phyloP scores from a whole-genome alignment of 2,113 vertebrate genomes.

The Dasyurus viverrinus region DNA sequence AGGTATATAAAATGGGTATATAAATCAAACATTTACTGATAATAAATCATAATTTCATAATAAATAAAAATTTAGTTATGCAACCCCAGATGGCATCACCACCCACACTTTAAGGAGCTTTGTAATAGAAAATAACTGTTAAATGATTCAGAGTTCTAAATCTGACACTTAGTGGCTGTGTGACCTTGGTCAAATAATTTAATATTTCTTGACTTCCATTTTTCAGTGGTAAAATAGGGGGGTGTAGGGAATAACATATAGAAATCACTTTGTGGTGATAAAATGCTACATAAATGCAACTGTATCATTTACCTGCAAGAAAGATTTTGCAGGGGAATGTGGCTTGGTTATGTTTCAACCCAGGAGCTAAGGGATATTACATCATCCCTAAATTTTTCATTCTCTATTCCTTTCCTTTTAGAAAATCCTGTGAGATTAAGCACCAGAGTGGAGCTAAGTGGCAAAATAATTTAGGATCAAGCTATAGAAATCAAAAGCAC shows the following conservation, averaged over 20 bases:
- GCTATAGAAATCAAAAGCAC: neutral
- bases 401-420: neutral
- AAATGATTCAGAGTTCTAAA: neutral
- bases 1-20: too few relatives aligned
- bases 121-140: neutral
- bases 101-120: too few relatives aligned
- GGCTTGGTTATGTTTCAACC: neutral
- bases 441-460: neutral
- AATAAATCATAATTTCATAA: too few relatives aligned
- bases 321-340: neutral
- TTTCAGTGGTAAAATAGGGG: neutral
- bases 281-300: neutral
- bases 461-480: neutral
- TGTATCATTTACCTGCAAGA: neutral
- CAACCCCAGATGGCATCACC: too few relatives aligned
- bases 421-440: neutral
- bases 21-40: too few relatives aligned
- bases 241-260: neutral
- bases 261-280: neutral
- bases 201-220: neutral
- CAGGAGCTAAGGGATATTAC: neutral
- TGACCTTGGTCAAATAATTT: neutral
- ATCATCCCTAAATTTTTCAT: neutral
- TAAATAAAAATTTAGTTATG: too few relatives aligned
- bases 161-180: neutral